phyloP scores from a whole-genome alignment of 2,797 vertebrate species.

The Anableps anableps region DNA sequence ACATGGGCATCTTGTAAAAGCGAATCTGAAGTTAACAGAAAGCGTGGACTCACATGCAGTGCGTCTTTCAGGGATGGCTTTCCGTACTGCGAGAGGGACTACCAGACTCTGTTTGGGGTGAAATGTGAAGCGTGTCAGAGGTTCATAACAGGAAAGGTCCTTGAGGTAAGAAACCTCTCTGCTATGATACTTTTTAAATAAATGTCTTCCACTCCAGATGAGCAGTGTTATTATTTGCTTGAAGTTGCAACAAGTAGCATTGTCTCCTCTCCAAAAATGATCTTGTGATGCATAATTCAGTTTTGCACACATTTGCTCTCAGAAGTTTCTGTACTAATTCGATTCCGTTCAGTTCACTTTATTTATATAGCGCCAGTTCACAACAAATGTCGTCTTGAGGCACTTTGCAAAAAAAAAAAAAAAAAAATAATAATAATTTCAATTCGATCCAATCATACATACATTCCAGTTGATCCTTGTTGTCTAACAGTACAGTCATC shows the following conservation, averaged over 20 bases:
- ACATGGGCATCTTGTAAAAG: neutral
- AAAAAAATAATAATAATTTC: too few species aligned
- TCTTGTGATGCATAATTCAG: too few species aligned
- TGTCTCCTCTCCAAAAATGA: too few species aligned
- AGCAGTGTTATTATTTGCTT: neutral
- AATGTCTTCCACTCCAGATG: neutral
- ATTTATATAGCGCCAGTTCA: too few species aligned
- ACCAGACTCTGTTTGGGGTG: conserved; percentile 93
- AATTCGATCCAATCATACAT: too few species aligned
- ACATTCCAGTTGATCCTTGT: too few species aligned
- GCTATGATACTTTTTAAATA: neutral
- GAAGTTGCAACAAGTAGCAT: neutral
- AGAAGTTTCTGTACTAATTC: too few species aligned
- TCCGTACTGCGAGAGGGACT: conserved; percentile 97
- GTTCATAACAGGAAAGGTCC: conserved; percentile 96
- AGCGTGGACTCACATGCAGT: neutral
- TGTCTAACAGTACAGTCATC: too few species aligned
- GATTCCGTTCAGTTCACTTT: too few species aligned
- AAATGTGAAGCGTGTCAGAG: conserved; percentile 93
- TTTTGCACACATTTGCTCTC: too few species aligned
- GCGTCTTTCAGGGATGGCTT: conserved; percentile 85
- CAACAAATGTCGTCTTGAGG: too few species aligned
- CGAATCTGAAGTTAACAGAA: neutral
- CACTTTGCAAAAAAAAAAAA: too few species aligned
- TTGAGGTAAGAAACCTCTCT: conserved; percentile 85